These are phyloP conservation scores for Stomorhina lunata DNA, from an alignment of 2,888 invertebrate genomes.

Conservation along the genomic window DNA sequence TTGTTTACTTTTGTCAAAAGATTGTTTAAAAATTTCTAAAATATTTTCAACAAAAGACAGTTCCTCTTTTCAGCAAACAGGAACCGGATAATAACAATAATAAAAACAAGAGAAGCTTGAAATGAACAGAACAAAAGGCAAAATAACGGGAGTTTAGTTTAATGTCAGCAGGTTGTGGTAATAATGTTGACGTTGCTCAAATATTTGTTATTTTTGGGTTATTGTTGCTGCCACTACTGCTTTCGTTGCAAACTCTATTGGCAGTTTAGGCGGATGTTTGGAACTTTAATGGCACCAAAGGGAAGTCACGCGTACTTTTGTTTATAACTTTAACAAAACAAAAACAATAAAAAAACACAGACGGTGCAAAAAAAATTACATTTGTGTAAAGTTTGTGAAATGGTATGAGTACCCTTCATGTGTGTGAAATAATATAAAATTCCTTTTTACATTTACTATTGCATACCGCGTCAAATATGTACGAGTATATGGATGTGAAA, in stretches of 20 bases:
- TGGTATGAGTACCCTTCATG: neutral
- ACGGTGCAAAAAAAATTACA: neutral
- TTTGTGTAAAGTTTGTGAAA: neutral
- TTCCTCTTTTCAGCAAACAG: neutral
- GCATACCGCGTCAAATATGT: neutral
- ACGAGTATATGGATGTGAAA: too few species aligned
- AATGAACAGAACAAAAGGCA: neutral
- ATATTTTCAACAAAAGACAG: neutral
- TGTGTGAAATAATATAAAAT: neutral
- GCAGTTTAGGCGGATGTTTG: constrained; percentile 72
- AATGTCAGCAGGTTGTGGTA: constrained; percentile 42
- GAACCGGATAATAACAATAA: constrained; percentile 6
- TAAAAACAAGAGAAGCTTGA: neutral
- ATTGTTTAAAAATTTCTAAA: neutral
- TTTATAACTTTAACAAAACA: constrained; percentile 58
- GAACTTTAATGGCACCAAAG: constrained; percentile 73
- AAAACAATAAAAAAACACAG: neutral
- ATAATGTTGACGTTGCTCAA: constrained; percentile 25
- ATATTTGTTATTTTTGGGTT: too few species aligned
- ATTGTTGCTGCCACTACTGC: too few species aligned
- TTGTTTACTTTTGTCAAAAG: constrained; percentile 13
- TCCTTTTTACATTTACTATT: neutral
- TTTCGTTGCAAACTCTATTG: constrained; percentile 29
- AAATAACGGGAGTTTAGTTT: constrained; percentile 6
- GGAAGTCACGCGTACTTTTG: constrained; percentile 76